Evolutionary conservation across 2,797 vertebrate genomes (phyloP).

Genomic region (Lepus townsendii): DNA sequence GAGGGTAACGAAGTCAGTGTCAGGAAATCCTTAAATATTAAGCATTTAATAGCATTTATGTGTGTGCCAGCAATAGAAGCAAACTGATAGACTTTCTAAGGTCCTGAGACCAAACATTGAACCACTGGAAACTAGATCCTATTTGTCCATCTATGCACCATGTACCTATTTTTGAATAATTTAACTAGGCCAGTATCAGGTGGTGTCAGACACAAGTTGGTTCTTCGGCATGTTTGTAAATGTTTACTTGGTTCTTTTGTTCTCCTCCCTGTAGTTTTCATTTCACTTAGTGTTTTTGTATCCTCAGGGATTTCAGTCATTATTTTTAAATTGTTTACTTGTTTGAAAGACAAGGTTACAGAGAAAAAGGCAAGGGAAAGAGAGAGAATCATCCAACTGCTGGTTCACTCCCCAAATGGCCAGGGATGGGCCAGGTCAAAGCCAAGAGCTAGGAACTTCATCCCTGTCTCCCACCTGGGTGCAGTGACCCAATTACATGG

Average conservation of each 20-base stretch:
- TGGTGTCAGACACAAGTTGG: neutral
- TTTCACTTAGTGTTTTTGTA: neutral
- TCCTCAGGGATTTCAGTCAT: neutral
- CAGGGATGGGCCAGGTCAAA: no score
- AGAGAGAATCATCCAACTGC: no score
- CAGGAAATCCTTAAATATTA: neutral
- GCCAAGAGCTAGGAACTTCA: no score
- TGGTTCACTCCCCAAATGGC: no score
- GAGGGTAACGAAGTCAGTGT: neutral
- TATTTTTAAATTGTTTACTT: no score
- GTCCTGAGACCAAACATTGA: neutral
- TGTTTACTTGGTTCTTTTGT: neutral
- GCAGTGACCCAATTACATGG: no score
- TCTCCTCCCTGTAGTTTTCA: neutral
- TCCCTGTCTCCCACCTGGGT: no score
- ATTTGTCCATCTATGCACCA: no score
- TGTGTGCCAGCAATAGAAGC: neutral
- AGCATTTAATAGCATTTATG: neutral
- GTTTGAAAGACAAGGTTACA: no score
- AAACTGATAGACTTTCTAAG: neutral
- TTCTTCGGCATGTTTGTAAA: neutral
- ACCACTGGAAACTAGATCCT: neutral
- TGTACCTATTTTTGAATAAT: neutral
- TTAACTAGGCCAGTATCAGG: neutral
- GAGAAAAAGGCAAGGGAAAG: no score